Evolutionary conservation across 2,888 invertebrate species (phyloP), one percentile per base, ranked within the genome.

Genomic region (Prionchulus punctatus): DNA sequence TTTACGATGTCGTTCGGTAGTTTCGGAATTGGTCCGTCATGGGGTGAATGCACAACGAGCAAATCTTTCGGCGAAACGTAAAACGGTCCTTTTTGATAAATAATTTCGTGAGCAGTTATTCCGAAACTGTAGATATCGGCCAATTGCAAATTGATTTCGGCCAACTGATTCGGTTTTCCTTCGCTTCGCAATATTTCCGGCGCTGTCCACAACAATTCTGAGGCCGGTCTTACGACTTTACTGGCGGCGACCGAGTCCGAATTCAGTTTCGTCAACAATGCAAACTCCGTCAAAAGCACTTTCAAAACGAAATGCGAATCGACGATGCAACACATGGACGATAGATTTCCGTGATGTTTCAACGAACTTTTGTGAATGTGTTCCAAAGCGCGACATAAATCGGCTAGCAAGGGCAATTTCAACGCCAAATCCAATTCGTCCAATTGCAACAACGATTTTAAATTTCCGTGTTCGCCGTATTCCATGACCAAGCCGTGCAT

Each of bases 391-490:
- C 45, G 23, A 23, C 18, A 45, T 7, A 45, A 23, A 45, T 45
- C 45, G 45, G 45, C 45, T 23, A 45, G 23, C 45, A 45, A 23
- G 12, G 45, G 45, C 23, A 45, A n/a, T 45, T 45, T 45, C 23
- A 45, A 23, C 23, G 23, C n/a, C 23, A 45, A 45, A 23, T 45
- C 45, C 23, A 45, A 23, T 7, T 12, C 12, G 12, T 45, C 45
- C 18, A 23, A 23, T 12, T 23, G 23, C 23, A 45, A 7, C 12
- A 45, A n/a, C 12, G 12, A 12, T 12, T n/a, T 7, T 23, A 45
- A 23, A n/a, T 12, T 45, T 7, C 45, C 45, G 45, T 45, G 45
- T n/a, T 45, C 45, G 45, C 45, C 45, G 23, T n/a, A 45, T 45
- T 45, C 45, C 23, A 23, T 45, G 23, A 45, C 45, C 23, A 45